Percentiles rank a stretch among this genome's conserved stretches.
phyloP scores from a whole-genome alignment of 2,888 invertebrate genomes.

The Xanthorhoe designata region DNA sequence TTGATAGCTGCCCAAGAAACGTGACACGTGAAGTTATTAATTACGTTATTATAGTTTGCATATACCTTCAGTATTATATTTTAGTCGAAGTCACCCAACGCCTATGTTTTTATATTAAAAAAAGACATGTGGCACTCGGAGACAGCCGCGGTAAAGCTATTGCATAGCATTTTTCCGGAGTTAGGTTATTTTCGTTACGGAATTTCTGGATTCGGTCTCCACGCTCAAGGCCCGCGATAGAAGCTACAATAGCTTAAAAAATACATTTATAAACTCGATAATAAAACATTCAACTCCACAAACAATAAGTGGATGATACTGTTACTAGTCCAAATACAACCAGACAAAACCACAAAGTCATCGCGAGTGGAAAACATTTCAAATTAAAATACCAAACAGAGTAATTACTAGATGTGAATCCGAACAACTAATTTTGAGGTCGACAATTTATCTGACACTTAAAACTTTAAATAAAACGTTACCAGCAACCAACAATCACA shows the following conservation, averaged over 20 bases:
- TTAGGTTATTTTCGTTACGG: too few species aligned
- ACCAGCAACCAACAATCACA: background rate
- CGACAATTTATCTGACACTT: slow-evolving; percentile 81
- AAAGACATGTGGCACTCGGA: too few species aligned
- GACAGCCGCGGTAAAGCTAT: too few species aligned
- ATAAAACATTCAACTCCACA: slow-evolving; percentile 7
- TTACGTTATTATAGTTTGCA: too few species aligned
- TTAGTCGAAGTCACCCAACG: too few species aligned
- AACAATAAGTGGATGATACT: slow-evolving; percentile 11
- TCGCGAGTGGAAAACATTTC: slow-evolving; percentile 54
- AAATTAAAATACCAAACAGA: slow-evolving; percentile 67
- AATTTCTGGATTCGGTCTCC: too few species aligned
- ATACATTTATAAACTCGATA: background rate
- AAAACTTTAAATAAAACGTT: slow-evolving; percentile 51
- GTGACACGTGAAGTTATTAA: too few species aligned
- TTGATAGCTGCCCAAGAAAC: background rate
- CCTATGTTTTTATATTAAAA: too few species aligned
- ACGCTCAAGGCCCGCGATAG: too few species aligned
- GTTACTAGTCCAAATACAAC: slow-evolving; percentile 20
- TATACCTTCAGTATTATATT: too few species aligned
- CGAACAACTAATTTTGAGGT: slow-evolving; percentile 77
- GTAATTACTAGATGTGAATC: slow-evolving; percentile 79
- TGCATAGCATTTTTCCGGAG: too few species aligned
- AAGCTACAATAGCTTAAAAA: too few species aligned
- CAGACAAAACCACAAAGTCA: slow-evolving; percentile 52